Evolutionary conservation across 1,140 invertebrate species (phyloP).

Genomic region (Globodera rostochiensis): DNA sequence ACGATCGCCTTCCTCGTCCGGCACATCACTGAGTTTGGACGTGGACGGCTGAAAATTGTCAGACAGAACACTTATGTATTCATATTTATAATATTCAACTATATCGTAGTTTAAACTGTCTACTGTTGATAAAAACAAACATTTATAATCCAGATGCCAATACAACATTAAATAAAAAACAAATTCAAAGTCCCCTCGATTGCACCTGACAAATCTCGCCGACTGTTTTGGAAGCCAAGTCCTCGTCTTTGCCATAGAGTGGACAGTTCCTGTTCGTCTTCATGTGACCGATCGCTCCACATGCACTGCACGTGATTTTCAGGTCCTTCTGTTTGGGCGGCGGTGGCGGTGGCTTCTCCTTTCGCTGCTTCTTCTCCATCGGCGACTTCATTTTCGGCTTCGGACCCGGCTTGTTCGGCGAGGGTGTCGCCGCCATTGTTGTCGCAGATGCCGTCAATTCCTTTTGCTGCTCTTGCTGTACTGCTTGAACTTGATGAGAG

Average conservation of each 20-base stretch:
- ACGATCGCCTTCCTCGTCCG: slow-evolving; percentile 16
- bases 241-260: slow-evolving; percentile 77
- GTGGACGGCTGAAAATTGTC: slow-evolving; percentile 16
- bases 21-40: slow-evolving; percentile 17
- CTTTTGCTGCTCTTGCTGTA: not conserved
- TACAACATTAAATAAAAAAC: too few species aligned
- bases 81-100: too few species aligned
- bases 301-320: slow-evolving; percentile 87
- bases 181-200: not conserved
- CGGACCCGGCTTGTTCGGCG: slow-evolving; percentile 28
- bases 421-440: not conserved
- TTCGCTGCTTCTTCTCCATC: slow-evolving; percentile 71
- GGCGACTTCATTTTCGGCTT: slow-evolving; percentile 38
- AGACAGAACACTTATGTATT: not conserved
- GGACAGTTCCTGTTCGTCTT: slow-evolving; percentile 95
- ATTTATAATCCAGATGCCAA: too few species aligned
- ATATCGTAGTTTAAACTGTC: too few species aligned
- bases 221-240: slow-evolving; percentile 68
- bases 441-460: not conserved
- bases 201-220: slow-evolving; percentile 49
- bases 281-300: slow-evolving; percentile 80
- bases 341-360: slow-evolving; percentile 81
- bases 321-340: slow-evolving; percentile 69
- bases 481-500: slow-evolving; percentile 4
- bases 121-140: too few species aligned